Conservation (phyloP, 2,888 invertebrate species). For the Sympetrum striolatum region DNA sequence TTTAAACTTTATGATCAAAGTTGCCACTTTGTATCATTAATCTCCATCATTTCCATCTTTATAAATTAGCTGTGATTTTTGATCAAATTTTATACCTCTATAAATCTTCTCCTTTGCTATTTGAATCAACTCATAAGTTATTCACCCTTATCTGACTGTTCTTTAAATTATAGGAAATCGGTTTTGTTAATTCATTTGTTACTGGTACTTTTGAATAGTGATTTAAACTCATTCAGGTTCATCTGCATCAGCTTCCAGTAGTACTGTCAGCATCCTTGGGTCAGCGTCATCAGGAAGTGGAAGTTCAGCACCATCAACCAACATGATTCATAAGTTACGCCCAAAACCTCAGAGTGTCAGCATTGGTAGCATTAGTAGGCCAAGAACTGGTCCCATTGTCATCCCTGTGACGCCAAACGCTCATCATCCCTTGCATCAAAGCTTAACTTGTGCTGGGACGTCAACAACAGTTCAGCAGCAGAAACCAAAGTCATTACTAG, state of each 20-base stretch:
- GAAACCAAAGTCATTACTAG: conserved; percentile 1
- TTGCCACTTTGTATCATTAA: no score
- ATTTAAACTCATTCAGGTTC: background rate
- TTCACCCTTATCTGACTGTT: no score
- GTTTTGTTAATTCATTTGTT: background rate
- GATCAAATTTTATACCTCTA: no score
- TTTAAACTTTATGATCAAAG: no score
- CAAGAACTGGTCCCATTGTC: conserved; percentile 48
- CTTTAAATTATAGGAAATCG: no score
- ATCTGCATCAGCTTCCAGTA: background rate
- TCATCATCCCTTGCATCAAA: background rate
- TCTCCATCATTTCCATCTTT: no score
- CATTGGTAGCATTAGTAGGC: conserved; percentile 23
- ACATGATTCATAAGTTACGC: conserved; percentile 11
- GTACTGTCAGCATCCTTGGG: background rate
- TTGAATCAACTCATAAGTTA: no score
- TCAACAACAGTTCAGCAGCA: background rate
- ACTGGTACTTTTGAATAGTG: conserved; percentile 32
- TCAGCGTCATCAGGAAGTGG: conserved; percentile 45
- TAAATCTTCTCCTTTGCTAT: no score
- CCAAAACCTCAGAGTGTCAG: conserved; percentile 17
- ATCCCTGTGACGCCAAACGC: conserved; percentile 48
- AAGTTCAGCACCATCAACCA: conserved; percentile 44
- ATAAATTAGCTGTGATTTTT: no score
- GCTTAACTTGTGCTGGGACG: background rate